Evolutionary conservation across 2,797 vertebrate species (phyloP).

Genomic region (Yasuhikotakia modesta): DNA sequence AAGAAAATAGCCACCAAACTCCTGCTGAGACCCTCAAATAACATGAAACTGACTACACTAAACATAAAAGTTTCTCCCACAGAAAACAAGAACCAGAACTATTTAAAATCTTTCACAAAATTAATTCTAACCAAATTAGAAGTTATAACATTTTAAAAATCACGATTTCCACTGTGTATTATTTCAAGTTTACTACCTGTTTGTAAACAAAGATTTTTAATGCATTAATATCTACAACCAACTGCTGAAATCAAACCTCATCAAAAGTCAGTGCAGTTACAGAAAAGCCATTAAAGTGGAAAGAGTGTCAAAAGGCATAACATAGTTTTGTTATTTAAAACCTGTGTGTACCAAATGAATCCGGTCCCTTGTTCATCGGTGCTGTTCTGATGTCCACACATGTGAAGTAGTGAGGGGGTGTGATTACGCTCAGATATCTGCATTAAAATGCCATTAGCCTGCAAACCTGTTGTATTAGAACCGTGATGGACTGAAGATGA

Average conservation of each 20-base stretch:
- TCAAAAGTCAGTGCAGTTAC: conserved; percentile 51
- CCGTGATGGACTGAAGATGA: neutral
- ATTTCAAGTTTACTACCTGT: neutral
- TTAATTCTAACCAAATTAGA: neutral
- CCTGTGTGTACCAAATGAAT: neutral
- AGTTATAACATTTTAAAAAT: neutral
- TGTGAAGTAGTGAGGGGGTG: neutral
- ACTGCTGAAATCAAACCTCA: neutral
- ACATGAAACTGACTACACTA: too few species aligned
- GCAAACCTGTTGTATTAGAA: neutral
- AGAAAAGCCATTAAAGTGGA: neutral
- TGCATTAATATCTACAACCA: conserved; percentile 5
- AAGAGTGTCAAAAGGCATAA: conserved; percentile 3
- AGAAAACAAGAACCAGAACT: neutral
- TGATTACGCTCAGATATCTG: neutral
- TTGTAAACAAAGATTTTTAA: conserved; percentile 12
- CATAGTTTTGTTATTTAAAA: conserved; percentile 10
- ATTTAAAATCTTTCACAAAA: neutral
- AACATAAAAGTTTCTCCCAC: neutral
- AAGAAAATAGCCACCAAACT: neutral
- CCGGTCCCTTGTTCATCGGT: neutral
- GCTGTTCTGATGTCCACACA: neutral
- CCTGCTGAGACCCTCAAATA: neutral
- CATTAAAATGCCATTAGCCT: neutral
- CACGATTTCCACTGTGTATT: neutral